A percentile compares a stretch with the other conserved stretches of the same genome.
These are phyloP conservation scores for Perccottus glenii DNA, from an alignment of 2,113 vertebrate species.

Conservation along the genomic window DNA sequence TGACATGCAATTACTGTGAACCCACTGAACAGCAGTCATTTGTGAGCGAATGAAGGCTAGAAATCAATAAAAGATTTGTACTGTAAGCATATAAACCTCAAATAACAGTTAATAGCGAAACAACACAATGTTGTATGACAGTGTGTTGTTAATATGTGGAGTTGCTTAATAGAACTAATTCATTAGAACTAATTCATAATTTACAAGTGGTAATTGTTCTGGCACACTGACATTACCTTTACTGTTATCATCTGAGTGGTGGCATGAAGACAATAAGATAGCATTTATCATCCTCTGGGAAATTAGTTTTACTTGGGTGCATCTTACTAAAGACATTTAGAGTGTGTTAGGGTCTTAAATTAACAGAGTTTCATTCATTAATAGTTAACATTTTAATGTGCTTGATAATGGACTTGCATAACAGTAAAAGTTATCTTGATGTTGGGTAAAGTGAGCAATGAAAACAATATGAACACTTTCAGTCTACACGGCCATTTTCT, in stretches of 20 bases:
- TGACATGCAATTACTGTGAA: constrained; percentile 39
- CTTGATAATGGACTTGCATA: no score
- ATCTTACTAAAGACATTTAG: constrained; percentile 23
- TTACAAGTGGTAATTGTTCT: constrained; percentile 57
- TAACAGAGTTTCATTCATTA: constrained; percentile 1
- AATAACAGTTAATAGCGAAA: constrained; percentile 20
- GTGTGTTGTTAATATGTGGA: background rate
- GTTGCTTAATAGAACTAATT: constrained; percentile 49
- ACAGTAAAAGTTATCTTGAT: background rate
- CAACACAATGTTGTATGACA: constrained; percentile 18
- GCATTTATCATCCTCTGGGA: constrained; percentile 49
- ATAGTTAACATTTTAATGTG: background rate
- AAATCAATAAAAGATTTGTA: no score
- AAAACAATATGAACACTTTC: background rate
- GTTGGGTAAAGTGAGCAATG: background rate
- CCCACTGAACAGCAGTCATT: background rate
- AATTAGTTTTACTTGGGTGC: constrained; percentile 28
- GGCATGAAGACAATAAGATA: constrained; percentile 63
- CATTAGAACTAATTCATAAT: constrained; percentile 70
- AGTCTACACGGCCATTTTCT: no score
- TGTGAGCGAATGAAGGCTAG: no score
- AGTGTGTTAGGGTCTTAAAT: constrained; percentile 6
- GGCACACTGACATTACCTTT: constrained; percentile 49
- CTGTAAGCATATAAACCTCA: no score
- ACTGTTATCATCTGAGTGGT: constrained; percentile 42